These are phyloP conservation scores for Cuculus canorus DNA, from an alignment of 2,797 vertebrate species.

Conservation along the genomic window DNA sequence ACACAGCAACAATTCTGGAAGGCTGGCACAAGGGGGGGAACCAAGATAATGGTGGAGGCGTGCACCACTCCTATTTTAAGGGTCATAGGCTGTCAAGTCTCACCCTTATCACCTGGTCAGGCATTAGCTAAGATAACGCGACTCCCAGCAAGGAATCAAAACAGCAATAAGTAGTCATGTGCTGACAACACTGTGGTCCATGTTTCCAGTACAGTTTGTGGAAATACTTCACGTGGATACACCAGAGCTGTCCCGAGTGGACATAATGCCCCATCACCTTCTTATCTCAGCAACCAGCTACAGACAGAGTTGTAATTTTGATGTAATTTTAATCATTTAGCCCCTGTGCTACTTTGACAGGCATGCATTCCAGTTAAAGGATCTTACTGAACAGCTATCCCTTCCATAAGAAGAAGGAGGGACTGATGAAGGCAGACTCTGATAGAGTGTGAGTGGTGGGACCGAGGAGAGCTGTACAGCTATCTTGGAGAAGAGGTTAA, in stretches of 20 bases:
- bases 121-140: not conserved
- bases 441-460: not conserved
- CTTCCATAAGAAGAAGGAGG: not conserved
- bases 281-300: not conserved
- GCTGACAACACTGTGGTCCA: not conserved
- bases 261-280: not conserved
- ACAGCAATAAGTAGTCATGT: not conserved
- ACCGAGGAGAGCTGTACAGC: not conserved
- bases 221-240: rapidly evolving
- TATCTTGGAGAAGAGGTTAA: not conserved
- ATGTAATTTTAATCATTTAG: not conserved
- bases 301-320: not conserved
- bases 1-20: not conserved
- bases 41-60: not conserved
- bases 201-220: not conserved
- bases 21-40: not conserved
- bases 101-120: not conserved
- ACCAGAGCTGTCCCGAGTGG: not conserved
- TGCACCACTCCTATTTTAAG: not conserved
- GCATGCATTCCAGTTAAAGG: not conserved
- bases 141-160: not conserved
- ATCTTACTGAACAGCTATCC: not conserved
- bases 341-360: not conserved
- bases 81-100: not conserved
- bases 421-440: not conserved